phyloP scores from a whole-genome alignment of 2,797 vertebrate genomes.

The Alca torda region DNA sequence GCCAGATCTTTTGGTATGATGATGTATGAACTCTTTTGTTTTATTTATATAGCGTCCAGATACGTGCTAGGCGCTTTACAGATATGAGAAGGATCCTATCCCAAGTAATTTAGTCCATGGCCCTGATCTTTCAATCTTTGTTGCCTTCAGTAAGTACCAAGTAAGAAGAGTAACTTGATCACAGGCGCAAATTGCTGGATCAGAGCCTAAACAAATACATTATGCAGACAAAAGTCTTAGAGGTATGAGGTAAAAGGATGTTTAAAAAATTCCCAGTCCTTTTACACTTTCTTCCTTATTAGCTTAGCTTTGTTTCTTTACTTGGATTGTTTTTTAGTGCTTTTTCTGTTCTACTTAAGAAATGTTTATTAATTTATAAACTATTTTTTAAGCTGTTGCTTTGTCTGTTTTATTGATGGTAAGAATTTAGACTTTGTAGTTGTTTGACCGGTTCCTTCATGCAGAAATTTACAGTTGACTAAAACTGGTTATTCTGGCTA shows the following conservation, averaged over 20 bases:
- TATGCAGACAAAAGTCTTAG: background rate
- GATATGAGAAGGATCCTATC: slow-evolving; percentile 46
- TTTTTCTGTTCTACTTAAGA: background rate
- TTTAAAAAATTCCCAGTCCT: background rate
- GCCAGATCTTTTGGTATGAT: slow-evolving; percentile 6
- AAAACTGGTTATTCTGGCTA: slow-evolving; percentile 31
- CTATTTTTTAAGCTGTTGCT: background rate
- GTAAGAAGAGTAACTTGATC: background rate
- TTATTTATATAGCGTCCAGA: slow-evolving; percentile 68
- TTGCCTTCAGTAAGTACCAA: background rate
- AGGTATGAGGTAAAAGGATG: background rate
- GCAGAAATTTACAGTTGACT: background rate
- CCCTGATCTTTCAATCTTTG: background rate
- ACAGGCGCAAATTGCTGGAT: background rate
- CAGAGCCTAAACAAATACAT: background rate
- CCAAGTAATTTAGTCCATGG: background rate
- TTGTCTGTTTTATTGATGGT: background rate
- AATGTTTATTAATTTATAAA: background rate
- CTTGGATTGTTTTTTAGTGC: background rate
- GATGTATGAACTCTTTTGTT: slow-evolving; percentile 13
- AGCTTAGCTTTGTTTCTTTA: background rate
- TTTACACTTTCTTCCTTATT: background rate
- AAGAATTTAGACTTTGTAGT: background rate
- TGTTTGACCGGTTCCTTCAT: background rate
- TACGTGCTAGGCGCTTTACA: slow-evolving; percentile 63